Evolutionary conservation across 1,140 invertebrate species (phyloP).

Genomic region (Antheraea mylitta): DNA sequence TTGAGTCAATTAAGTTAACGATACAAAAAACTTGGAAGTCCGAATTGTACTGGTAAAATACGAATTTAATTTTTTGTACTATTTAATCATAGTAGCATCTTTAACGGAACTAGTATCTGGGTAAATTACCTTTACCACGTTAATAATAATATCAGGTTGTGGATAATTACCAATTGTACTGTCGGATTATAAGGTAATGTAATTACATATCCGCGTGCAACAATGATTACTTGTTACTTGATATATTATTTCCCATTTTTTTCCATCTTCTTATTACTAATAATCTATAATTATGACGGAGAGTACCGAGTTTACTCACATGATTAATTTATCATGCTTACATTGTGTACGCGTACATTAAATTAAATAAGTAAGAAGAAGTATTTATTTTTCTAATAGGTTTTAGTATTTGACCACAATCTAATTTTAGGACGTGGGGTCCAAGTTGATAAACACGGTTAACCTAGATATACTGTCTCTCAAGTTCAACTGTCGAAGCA

Average conservation of each 20-base stretch:
- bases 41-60: not conserved
- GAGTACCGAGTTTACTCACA: not conserved
- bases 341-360: too few species aligned
- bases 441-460: too few species aligned
- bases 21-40: not conserved
- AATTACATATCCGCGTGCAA: conserved; percentile 16
- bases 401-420: too few species aligned
- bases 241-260: conserved; percentile 9
- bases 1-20: not conserved
- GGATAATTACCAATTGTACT: conserved; percentile 18
- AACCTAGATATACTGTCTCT: too few species aligned
- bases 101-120: not conserved
- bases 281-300: too few species aligned
- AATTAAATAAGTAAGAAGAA: too few species aligned
- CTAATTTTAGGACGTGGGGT: too few species aligned
- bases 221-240: conserved; percentile 10
- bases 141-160: conserved; percentile 15
- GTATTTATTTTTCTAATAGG: too few species aligned
- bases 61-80: not conserved
- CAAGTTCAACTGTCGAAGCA: too few species aligned
- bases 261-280: not conserved
- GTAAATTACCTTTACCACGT: conserved; percentile 28
- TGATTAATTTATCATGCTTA: not conserved
- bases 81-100: not conserved
- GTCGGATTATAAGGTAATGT: conserved; percentile 6